Evolutionary conservation across 2,888 invertebrate species (phyloP).

Genomic region (Leptinotarsa haldemani): DNA sequence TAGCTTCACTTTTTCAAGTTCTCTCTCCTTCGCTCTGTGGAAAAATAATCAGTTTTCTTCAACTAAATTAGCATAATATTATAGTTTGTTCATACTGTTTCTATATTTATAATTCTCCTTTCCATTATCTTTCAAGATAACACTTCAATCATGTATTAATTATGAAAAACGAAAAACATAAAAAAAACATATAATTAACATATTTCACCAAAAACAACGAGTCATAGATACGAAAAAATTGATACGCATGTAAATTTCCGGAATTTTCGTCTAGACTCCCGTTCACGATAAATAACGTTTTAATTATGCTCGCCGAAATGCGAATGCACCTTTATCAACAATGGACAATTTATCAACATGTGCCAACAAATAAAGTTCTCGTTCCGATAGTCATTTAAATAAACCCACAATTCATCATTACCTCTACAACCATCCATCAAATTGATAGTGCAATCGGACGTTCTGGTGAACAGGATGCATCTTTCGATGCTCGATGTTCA

Average conservation of each 20-base stretch:
- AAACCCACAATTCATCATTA: slow-evolving; percentile 24
- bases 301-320: background rate
- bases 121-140: too few species aligned
- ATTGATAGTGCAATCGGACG: slow-evolving; percentile 43
- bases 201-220: background rate
- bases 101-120: too few species aligned
- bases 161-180: too few species aligned
- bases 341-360: slow-evolving; percentile 16
- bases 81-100: too few species aligned
- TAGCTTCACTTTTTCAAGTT: too few species aligned
- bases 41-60: too few species aligned
- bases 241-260: background rate
- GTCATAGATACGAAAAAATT: background rate
- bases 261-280: background rate
- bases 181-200: background rate
- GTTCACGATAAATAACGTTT: background rate
- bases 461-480: slow-evolving; percentile 1
- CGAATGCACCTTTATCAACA: slow-evolving; percentile 22
- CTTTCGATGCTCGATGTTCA: background rate
- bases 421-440: slow-evolving; percentile 42
- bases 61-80: too few species aligned
- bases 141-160: too few species aligned
- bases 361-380: slow-evolving; percentile 11
- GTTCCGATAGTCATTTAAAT: slow-evolving; percentile 21
- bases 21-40: too few species aligned